Percentiles rank a stretch among this genome's conserved stretches.
phyloP scores from a whole-genome alignment of 2,113 vertebrate species.

The Hiodon tergisus region DNA sequence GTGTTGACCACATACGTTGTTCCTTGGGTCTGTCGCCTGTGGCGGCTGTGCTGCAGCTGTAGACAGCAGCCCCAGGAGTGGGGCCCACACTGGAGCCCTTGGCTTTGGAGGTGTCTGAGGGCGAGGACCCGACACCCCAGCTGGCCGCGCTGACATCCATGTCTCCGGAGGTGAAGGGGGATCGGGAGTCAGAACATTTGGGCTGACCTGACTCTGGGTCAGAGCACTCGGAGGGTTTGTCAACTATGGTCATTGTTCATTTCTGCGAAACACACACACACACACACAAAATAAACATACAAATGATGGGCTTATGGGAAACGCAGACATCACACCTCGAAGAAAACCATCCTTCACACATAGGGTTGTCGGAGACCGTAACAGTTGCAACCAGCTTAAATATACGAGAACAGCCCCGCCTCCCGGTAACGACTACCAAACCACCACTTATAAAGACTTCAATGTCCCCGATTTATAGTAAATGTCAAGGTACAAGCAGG shows the following conservation, averaged over 20 bases:
- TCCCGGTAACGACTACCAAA: too few relatives aligned
- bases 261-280: conserved; percentile 56
- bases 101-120: conserved; percentile 70
- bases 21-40: conserved; percentile 79
- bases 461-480: too few relatives aligned
- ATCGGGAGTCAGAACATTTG: conserved; percentile 69
- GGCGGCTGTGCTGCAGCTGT: conserved; percentile 64
- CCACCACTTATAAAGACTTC: too few relatives aligned
- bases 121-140: conserved; percentile 72
- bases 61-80: conserved; percentile 78
- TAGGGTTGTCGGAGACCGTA: too few relatives aligned
- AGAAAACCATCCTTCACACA: too few relatives aligned
- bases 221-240: conserved; percentile 85
- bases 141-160: conserved; percentile 81
- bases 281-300: background rate
- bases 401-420: too few relatives aligned
- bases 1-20: conserved; percentile 59
- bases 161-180: conserved; percentile 75
- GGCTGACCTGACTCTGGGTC: conserved; percentile 77
- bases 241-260: conserved; percentile 98
- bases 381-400: too few relatives aligned
- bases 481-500: too few relatives aligned
- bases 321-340: too few relatives aligned
- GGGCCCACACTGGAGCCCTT: conserved; percentile 74
- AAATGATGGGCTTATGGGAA: background rate